A percentile compares a stretch with the other conserved stretches of the same genome.
These are phyloP conservation scores for Ciconia nigra DNA, from an alignment of 2,797 vertebrate genomes.

Conservation along the genomic window DNA sequence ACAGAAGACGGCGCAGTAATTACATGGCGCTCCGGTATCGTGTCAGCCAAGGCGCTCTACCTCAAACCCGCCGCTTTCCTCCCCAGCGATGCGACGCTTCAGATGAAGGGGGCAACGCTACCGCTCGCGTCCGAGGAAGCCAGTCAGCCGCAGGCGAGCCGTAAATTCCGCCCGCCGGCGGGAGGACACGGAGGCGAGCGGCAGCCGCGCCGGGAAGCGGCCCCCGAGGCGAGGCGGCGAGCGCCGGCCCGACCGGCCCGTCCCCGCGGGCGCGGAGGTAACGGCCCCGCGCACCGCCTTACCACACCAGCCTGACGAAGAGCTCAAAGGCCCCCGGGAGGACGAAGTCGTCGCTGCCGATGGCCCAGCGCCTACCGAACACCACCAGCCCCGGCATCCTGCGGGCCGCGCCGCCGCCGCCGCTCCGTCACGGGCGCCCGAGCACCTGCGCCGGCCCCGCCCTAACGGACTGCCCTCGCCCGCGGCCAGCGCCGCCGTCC, in stretches of 20 bases:
- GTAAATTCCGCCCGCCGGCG: neutral
- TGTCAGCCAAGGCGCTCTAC: too few relatives aligned
- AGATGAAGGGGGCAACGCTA: neutral
- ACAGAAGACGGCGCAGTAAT: fast-evolving
- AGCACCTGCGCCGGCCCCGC: neutral
- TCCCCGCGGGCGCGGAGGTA: too few relatives aligned
- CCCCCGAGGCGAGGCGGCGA: neutral
- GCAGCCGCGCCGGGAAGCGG: neutral
- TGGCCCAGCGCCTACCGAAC: slow-evolving; percentile 91
- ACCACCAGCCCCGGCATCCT: slow-evolving; percentile 89
- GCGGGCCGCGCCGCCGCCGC: neutral
- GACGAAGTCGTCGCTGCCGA: slow-evolving; percentile 94
- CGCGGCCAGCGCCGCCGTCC: neutral
- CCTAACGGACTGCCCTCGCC: neutral
- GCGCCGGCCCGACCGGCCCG: neutral
- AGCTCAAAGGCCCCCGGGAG: slow-evolving; percentile 90
- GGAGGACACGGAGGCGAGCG: neutral
- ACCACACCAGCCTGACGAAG: slow-evolving; percentile 86
- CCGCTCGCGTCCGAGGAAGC: neutral
- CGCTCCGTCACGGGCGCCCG: neutral
- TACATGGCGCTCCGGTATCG: fast-evolving
- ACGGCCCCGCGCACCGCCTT: slow-evolving; percentile 23
- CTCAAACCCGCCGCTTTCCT: too few relatives aligned
- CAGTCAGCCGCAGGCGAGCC: neutral
- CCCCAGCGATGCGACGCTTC: fast-evolving